phyloP scores from a whole-genome alignment of 2,797 vertebrate species.

The Amblyopsis hoosieri region DNA sequence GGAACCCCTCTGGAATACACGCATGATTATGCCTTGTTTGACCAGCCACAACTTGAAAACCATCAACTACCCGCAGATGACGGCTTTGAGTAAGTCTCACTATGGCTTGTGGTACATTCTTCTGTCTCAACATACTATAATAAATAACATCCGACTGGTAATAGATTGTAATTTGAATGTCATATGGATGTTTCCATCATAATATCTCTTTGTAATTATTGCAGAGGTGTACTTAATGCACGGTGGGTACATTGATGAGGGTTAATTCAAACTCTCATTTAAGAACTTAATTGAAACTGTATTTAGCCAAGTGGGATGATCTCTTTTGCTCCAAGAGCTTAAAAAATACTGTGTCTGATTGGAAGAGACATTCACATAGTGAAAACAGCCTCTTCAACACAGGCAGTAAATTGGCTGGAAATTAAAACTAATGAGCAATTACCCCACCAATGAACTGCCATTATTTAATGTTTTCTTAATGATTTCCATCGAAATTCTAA shows the following conservation, averaged over 20 bases:
- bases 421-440: conserved; percentile 76
- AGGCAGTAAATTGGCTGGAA: conserved; percentile 65
- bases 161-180: background rate
- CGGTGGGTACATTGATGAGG: conserved; percentile 23
- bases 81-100: no score
- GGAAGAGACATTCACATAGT: conserved; percentile 48
- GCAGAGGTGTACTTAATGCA: conserved; percentile 8
- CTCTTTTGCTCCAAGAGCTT: conserved; percentile 25
- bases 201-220: conserved; percentile 14
- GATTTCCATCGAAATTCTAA: conserved; percentile 49
- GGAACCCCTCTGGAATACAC: background rate
- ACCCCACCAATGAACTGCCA: conserved; percentile 64
- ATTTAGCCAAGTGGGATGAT: conserved; percentile 47
- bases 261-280: conserved; percentile 34
- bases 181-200: conserved; percentile 20
- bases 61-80: no score
- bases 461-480: conserved; percentile 61
- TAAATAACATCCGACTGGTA: background rate
- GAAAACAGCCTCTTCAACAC: conserved; percentile 59
- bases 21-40: background rate
- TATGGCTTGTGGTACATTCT: no score
- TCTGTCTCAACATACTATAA: no score
- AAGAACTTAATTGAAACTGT: conserved; percentile 40
- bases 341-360: conserved; percentile 51
- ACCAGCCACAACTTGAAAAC: background rate